Percentiles rank a stretch among this genome's conserved stretches.
These are phyloP conservation scores for Lemur catta DNA, from an alignment of 2,797 vertebrate species.

Conservation along the genomic window DNA sequence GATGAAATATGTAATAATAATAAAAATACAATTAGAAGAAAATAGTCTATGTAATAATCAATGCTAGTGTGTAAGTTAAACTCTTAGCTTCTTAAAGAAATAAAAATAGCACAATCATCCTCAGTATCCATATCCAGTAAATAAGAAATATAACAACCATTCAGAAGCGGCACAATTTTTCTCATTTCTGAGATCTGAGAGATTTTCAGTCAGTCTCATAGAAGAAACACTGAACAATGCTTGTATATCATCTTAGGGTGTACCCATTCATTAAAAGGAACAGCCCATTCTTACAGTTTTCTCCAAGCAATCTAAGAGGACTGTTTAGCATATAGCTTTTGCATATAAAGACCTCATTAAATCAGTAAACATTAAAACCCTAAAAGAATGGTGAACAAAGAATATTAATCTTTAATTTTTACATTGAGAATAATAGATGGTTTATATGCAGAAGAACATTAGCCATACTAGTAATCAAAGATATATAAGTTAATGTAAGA, in stretches of 20 bases:
- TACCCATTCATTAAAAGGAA: background rate
- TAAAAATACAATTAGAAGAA: conserved; percentile 8
- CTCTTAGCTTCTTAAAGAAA: background rate
- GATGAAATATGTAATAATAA: background rate
- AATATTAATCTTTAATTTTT: conserved; percentile 16
- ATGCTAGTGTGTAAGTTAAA: background rate
- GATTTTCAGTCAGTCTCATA: background rate
- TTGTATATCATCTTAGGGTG: background rate
- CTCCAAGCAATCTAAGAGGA: background rate
- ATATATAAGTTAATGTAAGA: background rate
- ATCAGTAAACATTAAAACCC: background rate
- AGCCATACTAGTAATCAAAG: background rate
- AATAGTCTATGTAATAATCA: background rate
- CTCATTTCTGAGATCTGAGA: background rate
- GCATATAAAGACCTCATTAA: conserved; percentile 6
- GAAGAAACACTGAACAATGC: background rate
- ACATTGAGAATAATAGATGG: background rate
- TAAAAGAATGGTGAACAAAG: background rate
- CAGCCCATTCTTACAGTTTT: background rate
- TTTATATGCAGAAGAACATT: background rate
- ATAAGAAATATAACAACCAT: background rate
- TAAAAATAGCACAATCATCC: background rate
- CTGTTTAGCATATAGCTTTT: background rate
- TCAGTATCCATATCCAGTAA: background rate
- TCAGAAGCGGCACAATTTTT: background rate